These are phyloP conservation scores for Stichopus chloronotus DNA, from an alignment of 35 echinoderm and acorn worm species.

Conservation along the genomic window DNA sequence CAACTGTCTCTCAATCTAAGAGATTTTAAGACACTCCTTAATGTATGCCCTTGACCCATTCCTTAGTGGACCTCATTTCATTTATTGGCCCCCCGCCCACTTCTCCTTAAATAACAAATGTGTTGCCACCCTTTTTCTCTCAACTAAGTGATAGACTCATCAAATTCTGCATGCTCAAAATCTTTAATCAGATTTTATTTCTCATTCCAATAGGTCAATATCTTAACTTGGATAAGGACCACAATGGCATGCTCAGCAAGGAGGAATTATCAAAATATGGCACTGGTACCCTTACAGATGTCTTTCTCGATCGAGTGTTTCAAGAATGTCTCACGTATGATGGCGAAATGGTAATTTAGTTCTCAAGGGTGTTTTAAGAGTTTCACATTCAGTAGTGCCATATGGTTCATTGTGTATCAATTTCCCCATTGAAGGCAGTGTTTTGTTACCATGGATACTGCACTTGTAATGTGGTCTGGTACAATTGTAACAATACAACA, in stretches of 20 bases:
- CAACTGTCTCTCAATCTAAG: neutral
- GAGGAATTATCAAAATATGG: conserved; percentile 90
- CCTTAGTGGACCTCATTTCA: neutral
- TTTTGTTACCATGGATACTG: neutral
- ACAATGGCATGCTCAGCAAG: conserved; percentile 99
- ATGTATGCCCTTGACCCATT: too few relatives aligned
- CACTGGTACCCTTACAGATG: conserved; percentile 91
- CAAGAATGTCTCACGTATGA: conserved; percentile 97
- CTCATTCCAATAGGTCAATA: conserved; percentile 76
- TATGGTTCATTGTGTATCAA: neutral
- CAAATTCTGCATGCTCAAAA: too few relatives aligned
- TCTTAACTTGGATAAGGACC: conserved; percentile 95
- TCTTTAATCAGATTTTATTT: too few relatives aligned
- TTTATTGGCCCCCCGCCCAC: neutral
- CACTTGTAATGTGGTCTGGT: neutral
- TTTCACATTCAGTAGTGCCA: neutral
- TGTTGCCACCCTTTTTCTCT: too few relatives aligned
- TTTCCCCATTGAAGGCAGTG: neutral
- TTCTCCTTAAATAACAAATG: neutral
- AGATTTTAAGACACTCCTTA: neutral
- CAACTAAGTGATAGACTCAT: too few relatives aligned
- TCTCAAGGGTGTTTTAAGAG: neutral
- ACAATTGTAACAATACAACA: too few relatives aligned
- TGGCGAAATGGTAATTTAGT: conserved; percentile 92
- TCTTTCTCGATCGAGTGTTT: conserved; percentile 95